phyloP scores from a whole-genome alignment of 2,888 invertebrate genomes.

The Acleris sparsana region DNA sequence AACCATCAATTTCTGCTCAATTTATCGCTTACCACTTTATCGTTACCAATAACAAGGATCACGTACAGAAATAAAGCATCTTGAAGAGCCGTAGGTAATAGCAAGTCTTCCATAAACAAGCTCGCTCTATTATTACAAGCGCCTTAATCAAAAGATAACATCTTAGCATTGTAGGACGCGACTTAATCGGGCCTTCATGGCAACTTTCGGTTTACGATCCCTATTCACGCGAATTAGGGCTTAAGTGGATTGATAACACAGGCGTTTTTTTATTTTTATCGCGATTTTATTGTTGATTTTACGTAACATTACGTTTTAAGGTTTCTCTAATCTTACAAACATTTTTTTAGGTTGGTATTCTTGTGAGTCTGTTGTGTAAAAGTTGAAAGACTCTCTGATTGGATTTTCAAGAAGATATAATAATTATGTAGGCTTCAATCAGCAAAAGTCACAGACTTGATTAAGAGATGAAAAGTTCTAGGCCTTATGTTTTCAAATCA shows the following conservation, averaged over 20 bases:
- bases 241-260: conserved; percentile 24
- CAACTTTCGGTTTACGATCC: conserved; percentile 49
- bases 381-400: too few species aligned
- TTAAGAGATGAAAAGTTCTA: too few species aligned
- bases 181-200: conserved; percentile 60
- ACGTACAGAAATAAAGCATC: conserved; percentile 56
- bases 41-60: conserved; percentile 39
- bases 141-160: conserved; percentile 81
- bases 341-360: too few species aligned
- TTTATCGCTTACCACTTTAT: conserved; percentile 31
- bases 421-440: too few species aligned
- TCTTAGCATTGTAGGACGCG: conserved; percentile 68
- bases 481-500: too few species aligned
- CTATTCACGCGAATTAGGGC: conserved; percentile 42
- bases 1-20: conserved; percentile 11
- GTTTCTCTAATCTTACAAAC: neutral
- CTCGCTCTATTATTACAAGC: conserved; percentile 73
- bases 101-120: conserved; percentile 70
- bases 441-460: too few species aligned
- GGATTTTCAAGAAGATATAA: too few species aligned
- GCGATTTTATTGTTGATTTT: conserved; percentile 7
- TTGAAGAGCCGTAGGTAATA: conserved; percentile 56
- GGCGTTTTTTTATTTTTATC: conserved; percentile 13
- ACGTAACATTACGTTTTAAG: neutral
- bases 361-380: too few species aligned